Conservation (phyloP, 2,797 vertebrate species). For the Halcyon leucocephala region DNA sequence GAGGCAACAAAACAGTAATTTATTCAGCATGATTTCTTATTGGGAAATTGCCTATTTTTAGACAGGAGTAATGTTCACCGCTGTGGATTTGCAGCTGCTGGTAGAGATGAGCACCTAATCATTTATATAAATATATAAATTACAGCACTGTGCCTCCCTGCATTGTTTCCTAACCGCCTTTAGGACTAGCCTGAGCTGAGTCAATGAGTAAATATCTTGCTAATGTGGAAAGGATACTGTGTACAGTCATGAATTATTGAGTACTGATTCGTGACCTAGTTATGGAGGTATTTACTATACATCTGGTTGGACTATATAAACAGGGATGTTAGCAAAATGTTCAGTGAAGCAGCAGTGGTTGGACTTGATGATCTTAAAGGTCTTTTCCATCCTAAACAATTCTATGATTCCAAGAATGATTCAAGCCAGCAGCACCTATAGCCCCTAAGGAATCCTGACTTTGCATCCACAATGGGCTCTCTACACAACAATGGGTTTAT, state of each 20-base stretch:
- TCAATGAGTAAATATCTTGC: not conserved
- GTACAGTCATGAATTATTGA: not conserved
- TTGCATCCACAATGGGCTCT: too few relatives aligned
- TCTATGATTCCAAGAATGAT: not conserved
- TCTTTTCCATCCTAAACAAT: not conserved
- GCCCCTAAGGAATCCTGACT: not conserved
- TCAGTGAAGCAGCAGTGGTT: not conserved
- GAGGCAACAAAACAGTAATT: not conserved
- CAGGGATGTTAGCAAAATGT: not conserved
- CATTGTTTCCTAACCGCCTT: not conserved
- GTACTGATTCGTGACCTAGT: not conserved
- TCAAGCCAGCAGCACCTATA: not conserved
- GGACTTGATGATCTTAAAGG: not conserved
- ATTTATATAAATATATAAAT: not conserved
- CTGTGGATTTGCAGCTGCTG: not conserved
- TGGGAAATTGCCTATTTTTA: not conserved
- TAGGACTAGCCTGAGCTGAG: too few relatives aligned
- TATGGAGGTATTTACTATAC: not conserved
- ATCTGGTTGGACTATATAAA: not conserved
- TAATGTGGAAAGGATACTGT: not conserved
- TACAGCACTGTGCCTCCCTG: not conserved
- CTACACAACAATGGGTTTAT: fast-evolving
- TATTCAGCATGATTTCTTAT: not conserved
- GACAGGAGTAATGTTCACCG: not conserved
- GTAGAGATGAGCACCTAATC: not conserved